Evolutionary conservation across 2,797 vertebrate genomes (phyloP).

Genomic region (Halcyon chelicuti): DNA sequence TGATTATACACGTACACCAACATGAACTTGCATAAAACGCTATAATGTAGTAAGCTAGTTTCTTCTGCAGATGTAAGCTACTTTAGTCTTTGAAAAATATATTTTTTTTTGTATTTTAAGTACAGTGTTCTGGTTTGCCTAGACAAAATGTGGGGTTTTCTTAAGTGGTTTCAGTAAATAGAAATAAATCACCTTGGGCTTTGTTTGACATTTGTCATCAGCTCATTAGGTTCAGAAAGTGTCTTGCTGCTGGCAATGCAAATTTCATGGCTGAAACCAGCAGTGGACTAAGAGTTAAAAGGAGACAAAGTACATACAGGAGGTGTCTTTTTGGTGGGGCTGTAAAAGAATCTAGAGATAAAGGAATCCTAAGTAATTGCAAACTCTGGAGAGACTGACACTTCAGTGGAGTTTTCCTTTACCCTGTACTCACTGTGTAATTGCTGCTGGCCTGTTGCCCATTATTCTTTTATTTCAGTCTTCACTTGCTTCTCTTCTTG

Average conservation of each 20-base stretch:
- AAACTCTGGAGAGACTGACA: neutral
- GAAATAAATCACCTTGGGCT: neutral
- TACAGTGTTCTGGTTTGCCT: neutral
- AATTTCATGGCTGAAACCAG: neutral
- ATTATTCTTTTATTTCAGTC: neutral
- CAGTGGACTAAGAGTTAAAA: neutral
- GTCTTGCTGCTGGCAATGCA: neutral
- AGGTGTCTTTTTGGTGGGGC: neutral
- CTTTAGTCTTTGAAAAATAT: neutral
- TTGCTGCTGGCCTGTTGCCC: neutral
- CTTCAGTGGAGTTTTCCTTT: neutral
- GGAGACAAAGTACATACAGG: neutral
- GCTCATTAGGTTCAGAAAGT: neutral
- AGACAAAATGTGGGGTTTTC: neutral
- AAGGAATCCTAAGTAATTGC: neutral
- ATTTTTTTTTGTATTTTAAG: neutral
- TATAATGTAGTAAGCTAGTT: neutral
- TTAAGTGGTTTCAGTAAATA: neutral
- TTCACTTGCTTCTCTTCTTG: neutral
- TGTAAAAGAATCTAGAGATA: neutral
- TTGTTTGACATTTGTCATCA: neutral
- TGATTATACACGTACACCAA: neutral
- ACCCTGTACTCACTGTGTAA: neutral
- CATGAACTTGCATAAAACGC: neutral
- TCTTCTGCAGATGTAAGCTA: neutral